Base-by-base conservation (phyloP, 2,888 invertebrate species). In the Cyaniris semiargus region DNA sequence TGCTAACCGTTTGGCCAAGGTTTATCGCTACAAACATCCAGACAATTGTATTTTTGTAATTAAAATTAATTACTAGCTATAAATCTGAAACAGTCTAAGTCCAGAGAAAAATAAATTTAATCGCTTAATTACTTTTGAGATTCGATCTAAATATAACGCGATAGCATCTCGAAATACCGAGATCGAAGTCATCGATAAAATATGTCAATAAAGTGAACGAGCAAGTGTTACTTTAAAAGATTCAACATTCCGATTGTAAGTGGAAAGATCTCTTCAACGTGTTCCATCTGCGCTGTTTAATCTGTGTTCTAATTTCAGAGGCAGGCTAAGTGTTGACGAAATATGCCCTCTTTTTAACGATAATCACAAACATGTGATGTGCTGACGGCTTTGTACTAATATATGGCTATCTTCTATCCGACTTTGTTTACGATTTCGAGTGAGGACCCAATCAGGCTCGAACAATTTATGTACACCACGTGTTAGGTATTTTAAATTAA, bases 301-400 rank as follows among this genome's bases (percentile, higher is more conserved):
- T 80, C 78, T 79, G 56, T 76, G 80, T 2, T 31, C 18, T 38
- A 72, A 76, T 70, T 75, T 80, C 76, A 79, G 78, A 79, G 76
- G 78, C 76, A 79, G 76, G 78, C 66, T 75, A 71, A 77, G 79
- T 82, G 82, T 83, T 83, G 83, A 84, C 82, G 83, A 83, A 81
- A 82, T 82, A 81, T 80, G 83, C 81, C 81, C 79, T 82, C 81
- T 82, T 82, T 82, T 83, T 83, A 83, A 83, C 82, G 82, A 83
- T 84, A 84, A 84, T 84, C 82, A 82, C 83, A 84, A 84, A 83
- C 85, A 85, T 79, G 79, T 82, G 81, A 81, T 80, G 81, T 79
- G 81, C 76, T 79, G 82, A 82, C 82, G 81, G 82, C 78, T 83
- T 82, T 81, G 82, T 81, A 80, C 79, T 81, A 80, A 83, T 81